A percentile compares a stretch with the other conserved stretches of the same genome.
Evolutionary conservation across 2,797 vertebrate species (phyloP).

Genomic region (Girardinus metallicus): DNA sequence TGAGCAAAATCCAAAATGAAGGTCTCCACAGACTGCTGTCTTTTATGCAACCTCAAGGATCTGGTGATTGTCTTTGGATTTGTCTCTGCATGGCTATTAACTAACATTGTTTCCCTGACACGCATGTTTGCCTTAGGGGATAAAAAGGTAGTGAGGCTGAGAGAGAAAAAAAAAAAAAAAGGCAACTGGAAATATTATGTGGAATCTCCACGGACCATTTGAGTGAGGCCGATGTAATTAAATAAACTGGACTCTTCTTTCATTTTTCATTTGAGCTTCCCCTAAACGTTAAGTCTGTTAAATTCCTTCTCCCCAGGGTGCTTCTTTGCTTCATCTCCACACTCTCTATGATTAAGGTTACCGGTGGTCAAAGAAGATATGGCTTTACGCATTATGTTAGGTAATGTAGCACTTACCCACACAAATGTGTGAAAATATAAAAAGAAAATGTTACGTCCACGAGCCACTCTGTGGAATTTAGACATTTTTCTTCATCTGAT

Average conservation of each 20-base stretch:
- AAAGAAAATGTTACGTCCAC: not conserved
- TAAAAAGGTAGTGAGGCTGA: constrained; percentile 29
- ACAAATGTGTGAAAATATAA: constrained; percentile 27
- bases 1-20: constrained; percentile 36
- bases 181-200: constrained; percentile 60
- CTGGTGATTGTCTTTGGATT: constrained; percentile 39
- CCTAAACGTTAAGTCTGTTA: constrained; percentile 43
- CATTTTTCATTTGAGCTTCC: constrained; percentile 60
- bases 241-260: constrained; percentile 52
- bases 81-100: constrained; percentile 44
- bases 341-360: constrained; percentile 54
- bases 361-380: constrained; percentile 36
- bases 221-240: constrained; percentile 51
- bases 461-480: not conserved
- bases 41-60: constrained; percentile 54
- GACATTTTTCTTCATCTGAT: constrained; percentile 3
- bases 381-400: constrained; percentile 36
- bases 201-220: constrained; percentile 33
- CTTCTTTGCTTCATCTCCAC: constrained; percentile 26
- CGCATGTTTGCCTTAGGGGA: constrained; percentile 45
- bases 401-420: constrained; percentile 37
- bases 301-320: constrained; percentile 36
- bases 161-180: constrained; percentile 52
- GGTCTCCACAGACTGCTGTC: constrained; percentile 50
- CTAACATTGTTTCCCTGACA: constrained; percentile 47